Evolutionary conservation across 2,797 vertebrate genomes (phyloP).

Genomic region (Tadarida brasiliensis): DNA sequence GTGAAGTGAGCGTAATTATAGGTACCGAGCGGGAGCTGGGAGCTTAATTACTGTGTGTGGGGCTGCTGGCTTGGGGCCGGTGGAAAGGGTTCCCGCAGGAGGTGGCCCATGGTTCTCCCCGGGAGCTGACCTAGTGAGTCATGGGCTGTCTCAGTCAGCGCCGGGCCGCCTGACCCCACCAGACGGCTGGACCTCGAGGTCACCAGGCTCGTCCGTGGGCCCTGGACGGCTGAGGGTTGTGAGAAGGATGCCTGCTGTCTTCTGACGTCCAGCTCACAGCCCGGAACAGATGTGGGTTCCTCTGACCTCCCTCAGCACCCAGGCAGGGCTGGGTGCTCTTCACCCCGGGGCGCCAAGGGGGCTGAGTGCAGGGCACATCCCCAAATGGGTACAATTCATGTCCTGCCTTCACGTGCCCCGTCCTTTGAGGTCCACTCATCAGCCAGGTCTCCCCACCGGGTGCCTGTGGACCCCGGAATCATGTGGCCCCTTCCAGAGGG

Average conservation of each 20-base stretch:
- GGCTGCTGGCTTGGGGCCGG: not conserved
- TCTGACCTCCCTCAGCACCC: not conserved
- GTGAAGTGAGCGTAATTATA: constrained; percentile 48
- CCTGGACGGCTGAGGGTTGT: accelerated
- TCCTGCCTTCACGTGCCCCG: accelerated
- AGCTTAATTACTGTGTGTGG: not conserved
- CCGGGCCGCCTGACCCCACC: no score
- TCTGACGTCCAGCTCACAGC: accelerated
- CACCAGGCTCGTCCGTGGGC: not conserved
- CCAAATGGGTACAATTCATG: no score
- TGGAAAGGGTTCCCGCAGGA: not conserved
- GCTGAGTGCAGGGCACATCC: accelerated
- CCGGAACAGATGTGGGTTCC: accelerated
- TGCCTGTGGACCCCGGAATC: not conserved
- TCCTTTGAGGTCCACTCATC: not conserved
- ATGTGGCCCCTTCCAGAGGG: not conserved
- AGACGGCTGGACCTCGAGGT: not conserved
- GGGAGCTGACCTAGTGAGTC: not conserved
- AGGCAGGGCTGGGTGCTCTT: no score
- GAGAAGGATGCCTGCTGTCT: not conserved
- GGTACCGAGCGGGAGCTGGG: not conserved
- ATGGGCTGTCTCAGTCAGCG: not conserved
- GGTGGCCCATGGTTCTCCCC: not conserved
- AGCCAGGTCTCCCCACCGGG: not conserved
- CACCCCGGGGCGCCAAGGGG: no score